phyloP scores from a whole-genome alignment of 2,797 vertebrate species.

The Hirundo rustica region DNA sequence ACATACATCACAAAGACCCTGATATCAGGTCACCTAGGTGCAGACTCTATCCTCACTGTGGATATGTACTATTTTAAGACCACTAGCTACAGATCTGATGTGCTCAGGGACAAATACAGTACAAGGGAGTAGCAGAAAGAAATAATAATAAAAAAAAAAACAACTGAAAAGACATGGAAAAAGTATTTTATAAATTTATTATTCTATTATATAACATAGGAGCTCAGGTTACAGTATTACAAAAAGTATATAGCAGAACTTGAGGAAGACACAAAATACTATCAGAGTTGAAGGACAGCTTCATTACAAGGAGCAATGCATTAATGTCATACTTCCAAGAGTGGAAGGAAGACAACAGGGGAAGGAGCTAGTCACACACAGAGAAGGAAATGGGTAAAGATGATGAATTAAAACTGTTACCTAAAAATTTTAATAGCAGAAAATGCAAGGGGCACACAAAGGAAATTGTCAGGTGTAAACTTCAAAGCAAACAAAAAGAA shows the following conservation, averaged over 20 bases:
- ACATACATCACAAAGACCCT: neutral
- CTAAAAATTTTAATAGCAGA: neutral
- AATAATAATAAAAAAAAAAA: too few species aligned
- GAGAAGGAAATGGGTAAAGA: neutral
- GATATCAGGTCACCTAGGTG: neutral
- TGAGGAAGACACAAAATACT: neutral
- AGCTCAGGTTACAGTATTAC: neutral
- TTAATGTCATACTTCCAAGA: neutral
- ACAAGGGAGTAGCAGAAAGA: neutral
- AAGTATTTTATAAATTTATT: neutral
- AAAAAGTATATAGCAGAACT: neutral
- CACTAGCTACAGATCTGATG: neutral
- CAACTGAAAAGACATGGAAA: neutral
- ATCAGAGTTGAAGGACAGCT: neutral
- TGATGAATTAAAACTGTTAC: neutral
- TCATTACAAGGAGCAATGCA: neutral
- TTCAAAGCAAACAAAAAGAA: neutral
- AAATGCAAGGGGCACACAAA: neutral
- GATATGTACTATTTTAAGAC: neutral
- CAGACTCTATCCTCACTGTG: neutral
- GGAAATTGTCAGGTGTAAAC: neutral
- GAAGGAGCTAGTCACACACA: neutral
- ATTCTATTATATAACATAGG: neutral
- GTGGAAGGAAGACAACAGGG: neutral
- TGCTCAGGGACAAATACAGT: neutral